Evolutionary conservation across 2,113 vertebrate species (phyloP).

Genomic region (Danionella cerebrum): DNA sequence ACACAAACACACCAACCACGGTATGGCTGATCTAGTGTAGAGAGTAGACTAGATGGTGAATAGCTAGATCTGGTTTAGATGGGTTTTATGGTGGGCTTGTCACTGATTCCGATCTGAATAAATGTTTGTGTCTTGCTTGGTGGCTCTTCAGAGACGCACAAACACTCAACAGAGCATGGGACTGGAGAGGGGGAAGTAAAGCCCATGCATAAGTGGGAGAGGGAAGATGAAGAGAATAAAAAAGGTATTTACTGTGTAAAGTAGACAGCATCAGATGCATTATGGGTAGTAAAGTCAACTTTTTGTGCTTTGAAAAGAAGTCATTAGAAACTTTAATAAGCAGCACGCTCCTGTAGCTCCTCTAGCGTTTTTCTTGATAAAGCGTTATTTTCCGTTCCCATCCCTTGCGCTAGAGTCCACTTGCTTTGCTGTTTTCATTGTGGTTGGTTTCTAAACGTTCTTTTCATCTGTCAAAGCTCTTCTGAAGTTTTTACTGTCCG

Average conservation of each 20-base stretch:
- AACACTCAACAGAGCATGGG: conserved; percentile 34
- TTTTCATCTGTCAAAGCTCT: conserved; percentile 61
- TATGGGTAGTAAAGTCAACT: background rate
- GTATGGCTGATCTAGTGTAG: background rate
- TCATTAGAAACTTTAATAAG: background rate
- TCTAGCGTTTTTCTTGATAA: background rate
- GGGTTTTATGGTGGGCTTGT: background rate
- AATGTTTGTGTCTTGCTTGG: background rate
- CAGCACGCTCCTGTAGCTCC: background rate
- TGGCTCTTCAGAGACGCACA: background rate
- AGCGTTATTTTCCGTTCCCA: background rate
- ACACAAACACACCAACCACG: background rate
- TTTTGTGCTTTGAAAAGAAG: background rate
- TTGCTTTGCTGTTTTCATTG: background rate
- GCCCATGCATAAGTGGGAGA: conserved; percentile 39
- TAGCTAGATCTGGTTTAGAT: background rate
- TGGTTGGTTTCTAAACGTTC: background rate
- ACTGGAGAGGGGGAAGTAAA: conserved; percentile 9
- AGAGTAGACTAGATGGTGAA: background rate
- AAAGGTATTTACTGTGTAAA: conserved; percentile 20
- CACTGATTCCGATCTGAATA: background rate
- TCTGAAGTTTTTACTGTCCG: conserved; percentile 74
- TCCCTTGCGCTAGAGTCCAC: background rate
- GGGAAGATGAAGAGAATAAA: conserved; percentile 16
- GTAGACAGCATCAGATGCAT: conserved; percentile 6